These are phyloP conservation scores for Beroe forskalii DNA, from an alignment of 37 sponge, comb jelly and placozoan species.

Conservation along the genomic window DNA sequence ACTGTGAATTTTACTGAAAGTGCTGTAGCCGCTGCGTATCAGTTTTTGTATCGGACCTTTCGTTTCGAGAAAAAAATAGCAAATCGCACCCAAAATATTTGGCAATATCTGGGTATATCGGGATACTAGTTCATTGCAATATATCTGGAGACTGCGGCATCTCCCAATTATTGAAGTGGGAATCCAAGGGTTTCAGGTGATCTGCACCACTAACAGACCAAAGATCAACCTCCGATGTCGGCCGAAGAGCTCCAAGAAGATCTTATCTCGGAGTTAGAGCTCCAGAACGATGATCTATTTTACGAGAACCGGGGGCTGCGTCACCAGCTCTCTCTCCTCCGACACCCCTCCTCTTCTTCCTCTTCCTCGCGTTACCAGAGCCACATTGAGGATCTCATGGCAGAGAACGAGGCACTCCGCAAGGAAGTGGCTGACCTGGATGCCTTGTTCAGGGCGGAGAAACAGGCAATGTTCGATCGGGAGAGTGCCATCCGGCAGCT, in stretches of 20 bases:
- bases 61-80: too few species aligned
- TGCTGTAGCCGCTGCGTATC: too few species aligned
- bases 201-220: not conserved
- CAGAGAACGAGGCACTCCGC: not conserved
- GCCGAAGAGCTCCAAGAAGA: not conserved
- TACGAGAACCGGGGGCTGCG: not conserved
- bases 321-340: not conserved
- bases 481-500: not conserved
- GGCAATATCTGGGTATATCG: too few species aligned
- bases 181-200: conserved; percentile 10
- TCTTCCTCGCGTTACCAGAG: too few species aligned
- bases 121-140: too few species aligned
- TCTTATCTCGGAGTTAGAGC: conserved; percentile 10
- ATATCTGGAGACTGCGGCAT: too few species aligned
- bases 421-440: not conserved
- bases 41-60: too few species aligned
- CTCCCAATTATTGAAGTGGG: too few species aligned
- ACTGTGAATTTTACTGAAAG: too few species aligned
- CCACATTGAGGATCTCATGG: not conserved
- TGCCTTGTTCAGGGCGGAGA: not conserved
- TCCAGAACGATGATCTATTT: not conserved
- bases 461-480: not conserved
- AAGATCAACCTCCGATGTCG: conserved; percentile 25
- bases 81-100: too few species aligned
- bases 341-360: too few species aligned